Base-by-base conservation (phyloP, 2,888 invertebrate genomes). In the Parelbella ahira region DNA sequence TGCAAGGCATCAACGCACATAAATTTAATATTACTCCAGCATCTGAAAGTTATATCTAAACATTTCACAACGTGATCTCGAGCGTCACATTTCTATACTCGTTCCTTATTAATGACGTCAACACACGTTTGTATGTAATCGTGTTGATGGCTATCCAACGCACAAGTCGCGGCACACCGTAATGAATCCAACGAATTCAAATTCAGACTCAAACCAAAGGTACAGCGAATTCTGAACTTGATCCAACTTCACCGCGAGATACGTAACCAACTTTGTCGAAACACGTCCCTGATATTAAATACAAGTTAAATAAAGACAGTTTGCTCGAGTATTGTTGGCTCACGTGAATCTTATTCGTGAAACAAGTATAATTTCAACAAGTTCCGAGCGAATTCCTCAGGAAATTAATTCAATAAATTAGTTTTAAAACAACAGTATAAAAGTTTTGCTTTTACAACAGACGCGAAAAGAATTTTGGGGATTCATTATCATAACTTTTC, bases 281-380 rank as follows among this genome's bases (percentile, higher is more conserved):
- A 81, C 80, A 77, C 76, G 79, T 80, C 64, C 58, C 66, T 63
- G 57, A 80, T 81, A 82, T 84, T 80, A 79, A 78, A 83, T 77
- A 81, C 74, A 78, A 82, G 72, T 78, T 70, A 75, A 72, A 78
- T 77, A 74, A 76, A 77, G 76, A 78, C 77, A 73, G 64, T 77
- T 73, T 58, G 58, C 61, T 47, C 60, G 59, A 75, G 73, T 66
- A 69, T 69, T 77, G 70, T 72, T 64, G 63, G 63, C 68, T 73
- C 69, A 74, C 68, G 72, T 75, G 74, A 60, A 71, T 70, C 66
- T 63, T 67, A 72, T 73, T 72, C 54, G 56, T 54, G 63, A 66
- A 79, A 77, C 79, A 76, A 77, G 74, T 69, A 72, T 63, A 74
- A 76, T 73, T 78, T 60, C 59, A 61, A 65, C 66, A 69, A 79